Conservation (phyloP, 2,888 invertebrate genomes). For the Tetragonula carbonaria region DNA sequence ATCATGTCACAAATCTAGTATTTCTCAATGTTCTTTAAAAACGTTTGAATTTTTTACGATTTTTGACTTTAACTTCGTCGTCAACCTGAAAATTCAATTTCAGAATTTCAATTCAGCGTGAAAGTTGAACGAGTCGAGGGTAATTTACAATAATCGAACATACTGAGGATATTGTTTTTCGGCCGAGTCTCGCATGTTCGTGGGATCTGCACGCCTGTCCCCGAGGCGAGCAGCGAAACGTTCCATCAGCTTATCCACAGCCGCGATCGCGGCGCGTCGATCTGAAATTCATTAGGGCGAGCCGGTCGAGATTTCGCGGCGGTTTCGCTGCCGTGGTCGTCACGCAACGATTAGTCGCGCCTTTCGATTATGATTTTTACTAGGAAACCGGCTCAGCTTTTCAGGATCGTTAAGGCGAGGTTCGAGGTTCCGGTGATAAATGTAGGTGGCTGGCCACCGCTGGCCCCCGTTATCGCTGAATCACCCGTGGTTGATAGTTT, state of each 20-base stretch:
- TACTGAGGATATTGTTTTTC: too few relatives aligned
- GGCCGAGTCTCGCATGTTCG: too few relatives aligned
- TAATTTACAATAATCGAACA: too few relatives aligned
- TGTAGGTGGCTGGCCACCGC: conserved; percentile 33
- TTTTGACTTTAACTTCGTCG: too few relatives aligned
- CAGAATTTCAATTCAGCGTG: too few relatives aligned
- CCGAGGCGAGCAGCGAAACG: neutral
- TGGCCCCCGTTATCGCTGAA: conserved; percentile 45
- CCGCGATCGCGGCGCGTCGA: conserved; percentile 34
- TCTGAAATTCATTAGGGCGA: conserved; percentile 46
- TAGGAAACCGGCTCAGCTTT: conserved; percentile 40
- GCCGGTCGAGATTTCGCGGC: conserved; percentile 36
- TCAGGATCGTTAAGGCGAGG: conserved; percentile 58
- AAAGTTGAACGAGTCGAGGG: too few relatives aligned
- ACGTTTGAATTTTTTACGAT: too few relatives aligned
- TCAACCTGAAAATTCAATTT: too few relatives aligned
- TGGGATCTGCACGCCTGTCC: neutral
- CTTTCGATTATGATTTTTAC: conserved; percentile 60
- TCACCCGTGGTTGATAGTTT: conserved; percentile 39
- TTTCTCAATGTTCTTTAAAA: too few relatives aligned
- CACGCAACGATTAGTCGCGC: conserved; percentile 63
- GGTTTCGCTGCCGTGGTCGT: conserved; percentile 44
- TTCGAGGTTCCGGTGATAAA: conserved; percentile 49
- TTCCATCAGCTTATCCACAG: conserved; percentile 36
- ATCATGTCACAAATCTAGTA: too few relatives aligned